Percentiles rank a stretch among this genome's conserved stretches.
These are phyloP conservation scores for Polymixis flavicincta DNA, from an alignment of 2,888 invertebrate species.

Conservation along the genomic window DNA sequence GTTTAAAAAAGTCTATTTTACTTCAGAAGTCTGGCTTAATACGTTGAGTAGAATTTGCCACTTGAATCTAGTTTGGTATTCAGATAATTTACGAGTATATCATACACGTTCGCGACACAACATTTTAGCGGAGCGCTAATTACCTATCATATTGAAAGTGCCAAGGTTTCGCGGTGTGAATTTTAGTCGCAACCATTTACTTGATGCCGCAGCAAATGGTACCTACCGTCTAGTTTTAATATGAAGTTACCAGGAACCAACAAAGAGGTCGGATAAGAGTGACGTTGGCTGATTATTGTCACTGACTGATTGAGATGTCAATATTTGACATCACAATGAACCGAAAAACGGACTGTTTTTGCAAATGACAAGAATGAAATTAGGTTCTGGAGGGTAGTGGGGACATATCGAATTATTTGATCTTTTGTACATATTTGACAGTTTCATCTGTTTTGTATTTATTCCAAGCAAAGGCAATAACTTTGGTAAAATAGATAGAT, in stretches of 20 bases:
- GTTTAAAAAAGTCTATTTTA: background rate
- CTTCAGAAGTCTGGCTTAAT: background rate
- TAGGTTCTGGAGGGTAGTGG: background rate
- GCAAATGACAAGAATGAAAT: slow-evolving; percentile 37
- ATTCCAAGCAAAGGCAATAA: background rate
- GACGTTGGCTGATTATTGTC: too few relatives aligned
- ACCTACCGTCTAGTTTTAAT: too few relatives aligned
- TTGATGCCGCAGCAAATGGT: too few relatives aligned
- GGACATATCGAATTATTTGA: background rate
- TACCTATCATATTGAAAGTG: background rate
- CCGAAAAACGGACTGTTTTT: slow-evolving; percentile 33
- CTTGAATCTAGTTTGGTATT: background rate
- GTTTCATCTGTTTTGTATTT: background rate
- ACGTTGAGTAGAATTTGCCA: background rate
- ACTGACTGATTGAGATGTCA: background rate
- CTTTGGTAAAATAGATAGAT: background rate
- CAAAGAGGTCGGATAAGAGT: too few relatives aligned
- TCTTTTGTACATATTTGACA: background rate
- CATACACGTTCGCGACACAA: background rate
- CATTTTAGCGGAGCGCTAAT: background rate
- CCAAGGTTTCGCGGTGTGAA: background rate
- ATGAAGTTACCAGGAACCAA: too few relatives aligned
- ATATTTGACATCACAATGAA: slow-evolving; percentile 9
- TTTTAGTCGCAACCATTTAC: background rate
- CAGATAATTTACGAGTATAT: background rate